These are phyloP conservation scores for Temnothorax rugatulus DNA, from an alignment of 2,888 invertebrate genomes.

Conservation along the genomic window DNA sequence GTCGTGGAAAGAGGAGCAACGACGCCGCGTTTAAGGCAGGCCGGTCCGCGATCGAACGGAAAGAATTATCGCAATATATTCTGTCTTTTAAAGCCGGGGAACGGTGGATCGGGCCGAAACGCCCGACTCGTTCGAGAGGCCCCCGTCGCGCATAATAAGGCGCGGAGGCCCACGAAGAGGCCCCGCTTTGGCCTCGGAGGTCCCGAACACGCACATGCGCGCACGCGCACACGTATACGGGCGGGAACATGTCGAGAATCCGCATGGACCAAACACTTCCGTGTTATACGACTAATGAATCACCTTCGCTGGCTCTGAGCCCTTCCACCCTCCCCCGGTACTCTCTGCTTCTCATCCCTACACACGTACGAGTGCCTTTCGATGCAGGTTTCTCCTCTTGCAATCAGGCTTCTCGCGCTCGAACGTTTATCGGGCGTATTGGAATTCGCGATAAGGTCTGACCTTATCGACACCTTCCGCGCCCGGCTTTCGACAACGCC, in stretches of 20 bases:
- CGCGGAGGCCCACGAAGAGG: slow-evolving; percentile 61
- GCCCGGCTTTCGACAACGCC: slow-evolving; percentile 62
- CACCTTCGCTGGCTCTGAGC: slow-evolving; percentile 77
- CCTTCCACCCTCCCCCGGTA: slow-evolving; percentile 64
- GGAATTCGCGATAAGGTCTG: slow-evolving; percentile 69
- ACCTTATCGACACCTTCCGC: slow-evolving; percentile 64
- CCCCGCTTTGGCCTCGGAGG: slow-evolving; percentile 72
- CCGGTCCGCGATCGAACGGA: slow-evolving; percentile 66
- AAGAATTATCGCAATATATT: slow-evolving; percentile 78
- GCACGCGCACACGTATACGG: slow-evolving; percentile 36
- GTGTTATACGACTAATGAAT: slow-evolving; percentile 86
- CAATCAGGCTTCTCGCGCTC: slow-evolving; percentile 68
- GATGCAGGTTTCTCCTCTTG: slow-evolving; percentile 52
- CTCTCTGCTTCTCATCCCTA: slow-evolving; percentile 58
- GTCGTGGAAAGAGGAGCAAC: slow-evolving; percentile 41
- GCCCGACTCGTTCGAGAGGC: slow-evolving; percentile 67
- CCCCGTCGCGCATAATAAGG: slow-evolving; percentile 78
- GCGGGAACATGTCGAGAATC: slow-evolving; percentile 74
- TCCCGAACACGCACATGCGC: slow-evolving; percentile 58
- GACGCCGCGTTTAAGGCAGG: slow-evolving; percentile 30
- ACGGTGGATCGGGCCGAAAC: slow-evolving; percentile 68
- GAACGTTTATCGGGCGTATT: slow-evolving; percentile 72
- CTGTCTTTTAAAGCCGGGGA: slow-evolving; percentile 71
- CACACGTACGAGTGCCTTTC: slow-evolving; percentile 58
- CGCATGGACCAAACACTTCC: slow-evolving; percentile 81